Evolutionary conservation across 2,113 vertebrate genomes (phyloP).

Genomic region (Apodemus speciosus): DNA sequence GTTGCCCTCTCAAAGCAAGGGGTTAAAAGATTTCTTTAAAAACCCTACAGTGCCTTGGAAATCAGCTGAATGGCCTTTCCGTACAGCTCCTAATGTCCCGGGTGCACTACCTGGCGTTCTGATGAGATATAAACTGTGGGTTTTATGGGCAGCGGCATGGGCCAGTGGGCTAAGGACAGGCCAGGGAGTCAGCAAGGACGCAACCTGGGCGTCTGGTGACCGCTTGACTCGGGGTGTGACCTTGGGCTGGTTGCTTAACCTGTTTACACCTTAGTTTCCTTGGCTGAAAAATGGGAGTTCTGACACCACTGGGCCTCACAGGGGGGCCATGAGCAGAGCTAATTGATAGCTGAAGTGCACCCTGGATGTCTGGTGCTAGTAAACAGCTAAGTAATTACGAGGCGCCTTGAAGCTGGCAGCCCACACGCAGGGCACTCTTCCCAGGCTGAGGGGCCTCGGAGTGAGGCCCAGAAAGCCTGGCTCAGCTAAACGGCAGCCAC

Average conservation of each 20-base stretch:
- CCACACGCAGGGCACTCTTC: constrained; percentile 62
- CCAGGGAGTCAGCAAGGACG: constrained; percentile 77
- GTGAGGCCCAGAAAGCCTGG: constrained; percentile 71
- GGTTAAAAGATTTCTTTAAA: constrained; percentile 77
- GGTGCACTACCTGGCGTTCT: constrained; percentile 70
- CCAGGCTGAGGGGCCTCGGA: constrained; percentile 44
- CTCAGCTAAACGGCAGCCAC: constrained; percentile 74
- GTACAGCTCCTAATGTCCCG: constrained; percentile 61
- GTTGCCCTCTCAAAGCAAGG: constrained; percentile 69
- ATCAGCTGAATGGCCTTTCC: constrained; percentile 78
- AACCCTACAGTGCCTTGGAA: constrained; percentile 76
- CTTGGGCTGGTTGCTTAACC: constrained; percentile 77
- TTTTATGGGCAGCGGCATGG: constrained; percentile 81
- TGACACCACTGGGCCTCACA: constrained; percentile 74
- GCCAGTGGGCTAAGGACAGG: constrained; percentile 84
- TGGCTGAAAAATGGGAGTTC: constrained; percentile 82
- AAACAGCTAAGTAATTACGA: constrained; percentile 79
- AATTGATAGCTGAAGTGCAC: constrained; percentile 80
- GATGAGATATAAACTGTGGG: constrained; percentile 71
- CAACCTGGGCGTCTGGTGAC: constrained; percentile 55
- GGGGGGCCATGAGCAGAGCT: constrained; percentile 74
- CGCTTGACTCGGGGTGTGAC: constrained; percentile 78
- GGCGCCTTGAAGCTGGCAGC: constrained; percentile 72
- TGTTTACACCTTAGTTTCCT: constrained; percentile 82
- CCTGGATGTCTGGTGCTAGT: constrained; percentile 74